These are phyloP conservation scores for Lacerta bilineata DNA, from an alignment of 2,797 vertebrate species.

Conservation along the genomic window DNA sequence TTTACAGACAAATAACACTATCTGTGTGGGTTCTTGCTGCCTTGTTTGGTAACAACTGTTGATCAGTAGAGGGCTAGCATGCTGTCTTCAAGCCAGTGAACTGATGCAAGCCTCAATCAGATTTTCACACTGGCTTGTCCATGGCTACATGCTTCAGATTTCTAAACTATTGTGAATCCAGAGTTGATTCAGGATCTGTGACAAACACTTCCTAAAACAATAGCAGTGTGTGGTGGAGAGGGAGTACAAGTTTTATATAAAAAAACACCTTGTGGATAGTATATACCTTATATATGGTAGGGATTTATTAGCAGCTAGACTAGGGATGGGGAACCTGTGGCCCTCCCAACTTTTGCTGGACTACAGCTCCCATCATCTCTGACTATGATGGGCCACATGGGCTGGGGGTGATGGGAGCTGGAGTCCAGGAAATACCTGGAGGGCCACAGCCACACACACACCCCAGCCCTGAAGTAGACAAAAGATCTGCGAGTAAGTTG, in stretches of 20 bases:
- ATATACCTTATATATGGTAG: too few relatives aligned
- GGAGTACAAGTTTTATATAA: background rate
- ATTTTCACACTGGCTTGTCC: background rate
- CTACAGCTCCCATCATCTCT: too few relatives aligned
- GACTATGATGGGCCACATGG: too few relatives aligned
- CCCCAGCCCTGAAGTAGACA: too few relatives aligned
- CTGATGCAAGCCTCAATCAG: background rate
- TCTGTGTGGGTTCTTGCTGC: background rate
- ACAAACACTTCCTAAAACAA: background rate
- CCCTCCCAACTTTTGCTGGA: too few relatives aligned
- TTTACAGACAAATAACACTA: background rate
- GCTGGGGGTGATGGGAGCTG: too few relatives aligned
- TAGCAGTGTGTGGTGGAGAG: background rate
- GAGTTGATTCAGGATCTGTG: background rate
- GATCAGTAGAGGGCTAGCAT: background rate
- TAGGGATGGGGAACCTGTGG: too few relatives aligned
- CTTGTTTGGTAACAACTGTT: background rate
- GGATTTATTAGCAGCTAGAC: background rate
- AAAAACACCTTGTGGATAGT: background rate
- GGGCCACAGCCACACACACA: too few relatives aligned
- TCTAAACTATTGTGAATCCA: background rate
- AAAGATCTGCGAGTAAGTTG: background rate
- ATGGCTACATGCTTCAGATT: background rate
- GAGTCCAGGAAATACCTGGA: too few relatives aligned
- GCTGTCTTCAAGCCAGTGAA: background rate